phyloP scores from a whole-genome alignment of 2,113 vertebrate species.

The Pogona vitticeps region DNA sequence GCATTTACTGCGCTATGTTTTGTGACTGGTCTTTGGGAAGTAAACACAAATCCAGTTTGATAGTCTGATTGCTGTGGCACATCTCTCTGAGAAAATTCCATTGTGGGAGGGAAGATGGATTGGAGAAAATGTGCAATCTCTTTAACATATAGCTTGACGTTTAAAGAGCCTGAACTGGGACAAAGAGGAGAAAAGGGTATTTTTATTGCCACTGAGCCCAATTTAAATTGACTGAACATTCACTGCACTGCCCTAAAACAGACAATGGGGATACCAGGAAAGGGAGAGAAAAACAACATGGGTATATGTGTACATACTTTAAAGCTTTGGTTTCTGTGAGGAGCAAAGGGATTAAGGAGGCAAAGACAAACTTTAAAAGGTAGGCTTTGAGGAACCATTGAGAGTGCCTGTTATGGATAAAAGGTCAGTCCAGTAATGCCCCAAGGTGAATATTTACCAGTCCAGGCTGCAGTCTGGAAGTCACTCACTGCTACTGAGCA shows the following conservation, averaged over 20 bases:
- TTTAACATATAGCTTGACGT: slow-evolving; percentile 2
- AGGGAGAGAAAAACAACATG: not conserved
- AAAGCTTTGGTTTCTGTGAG: not conserved
- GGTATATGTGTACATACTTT: not conserved
- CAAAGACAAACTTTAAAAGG: not conserved
- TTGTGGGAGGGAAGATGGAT: too few species aligned
- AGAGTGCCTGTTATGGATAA: slow-evolving; percentile 41
- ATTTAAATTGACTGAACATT: not conserved
- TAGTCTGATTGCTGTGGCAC: too few species aligned
- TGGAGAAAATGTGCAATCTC: too few species aligned
- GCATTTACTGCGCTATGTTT: too few species aligned
- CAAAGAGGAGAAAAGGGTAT: not conserved
- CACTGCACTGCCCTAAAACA: not conserved
- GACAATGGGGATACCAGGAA: not conserved
- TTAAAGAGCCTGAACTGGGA: slow-evolving; percentile 29
- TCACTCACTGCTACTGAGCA: not conserved
- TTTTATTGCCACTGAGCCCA: not conserved
- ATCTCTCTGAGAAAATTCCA: too few species aligned
- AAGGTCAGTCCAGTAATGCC: slow-evolving; percentile 43
- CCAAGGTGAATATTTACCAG: not conserved
- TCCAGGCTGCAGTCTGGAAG: rapidly evolving
- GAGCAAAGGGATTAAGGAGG: not conserved
- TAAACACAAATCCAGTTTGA: too few species aligned
- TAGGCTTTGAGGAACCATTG: not conserved
- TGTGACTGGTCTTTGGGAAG: too few species aligned